Conservation (phyloP, 2,797 vertebrate species). For the Pipistrellus pipistrellus region DNA sequence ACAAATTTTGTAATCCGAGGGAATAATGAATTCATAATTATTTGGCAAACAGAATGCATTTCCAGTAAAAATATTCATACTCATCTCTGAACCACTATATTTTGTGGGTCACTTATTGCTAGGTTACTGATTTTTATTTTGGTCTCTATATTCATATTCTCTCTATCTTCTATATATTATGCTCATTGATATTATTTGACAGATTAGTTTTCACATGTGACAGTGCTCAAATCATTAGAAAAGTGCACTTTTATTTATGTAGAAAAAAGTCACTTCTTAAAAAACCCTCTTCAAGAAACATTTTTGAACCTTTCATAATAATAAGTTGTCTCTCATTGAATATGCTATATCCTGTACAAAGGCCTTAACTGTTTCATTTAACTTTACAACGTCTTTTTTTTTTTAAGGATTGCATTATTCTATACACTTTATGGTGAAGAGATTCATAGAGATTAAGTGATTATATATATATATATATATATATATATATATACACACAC, state of each 20-base stretch:
- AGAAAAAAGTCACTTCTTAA: not conserved
- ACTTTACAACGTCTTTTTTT: not conserved
- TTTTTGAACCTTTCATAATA: not conserved
- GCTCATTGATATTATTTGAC: not conserved
- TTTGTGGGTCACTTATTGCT: not conserved
- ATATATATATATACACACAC: too few relatives aligned
- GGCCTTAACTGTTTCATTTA: not conserved
- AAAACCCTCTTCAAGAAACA: fast-evolving
- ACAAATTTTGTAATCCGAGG: slow-evolving; percentile 35
- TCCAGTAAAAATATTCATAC: not conserved
- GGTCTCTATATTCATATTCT: not conserved
- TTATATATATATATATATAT: not conserved
- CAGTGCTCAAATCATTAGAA: not conserved
- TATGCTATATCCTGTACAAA: not conserved
- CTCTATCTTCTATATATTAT: not conserved
- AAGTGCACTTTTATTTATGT: not conserved
- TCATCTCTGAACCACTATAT: not conserved
- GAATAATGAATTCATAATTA: slow-evolving; percentile 56
- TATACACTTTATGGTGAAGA: not conserved
- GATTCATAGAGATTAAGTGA: not conserved
- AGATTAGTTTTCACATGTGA: not conserved
- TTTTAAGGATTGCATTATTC: not conserved
- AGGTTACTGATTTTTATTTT: slow-evolving; percentile 36
- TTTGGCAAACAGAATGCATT: slow-evolving; percentile 58
- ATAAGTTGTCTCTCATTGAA: not conserved